phyloP scores from a whole-genome alignment of 2,113 vertebrate genomes.

The Riparia riparia region DNA sequence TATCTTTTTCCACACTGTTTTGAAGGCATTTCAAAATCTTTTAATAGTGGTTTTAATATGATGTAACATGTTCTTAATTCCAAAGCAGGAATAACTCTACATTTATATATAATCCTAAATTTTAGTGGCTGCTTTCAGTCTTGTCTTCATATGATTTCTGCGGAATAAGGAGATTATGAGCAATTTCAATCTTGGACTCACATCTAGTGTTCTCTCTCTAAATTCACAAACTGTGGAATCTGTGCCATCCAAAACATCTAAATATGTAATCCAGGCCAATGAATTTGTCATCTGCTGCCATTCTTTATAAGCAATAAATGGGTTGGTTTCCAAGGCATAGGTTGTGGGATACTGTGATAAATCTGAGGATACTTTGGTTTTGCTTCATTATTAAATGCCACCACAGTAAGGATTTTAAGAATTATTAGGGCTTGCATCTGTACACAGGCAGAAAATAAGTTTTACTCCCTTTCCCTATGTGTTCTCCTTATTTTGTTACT shows the following conservation, averaged over 20 bases:
- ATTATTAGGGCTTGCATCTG: neutral
- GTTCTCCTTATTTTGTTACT: neutral
- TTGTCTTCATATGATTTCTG: neutral
- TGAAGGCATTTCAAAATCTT: neutral
- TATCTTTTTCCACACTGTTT: neutral
- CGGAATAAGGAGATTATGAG: conserved; percentile 16
- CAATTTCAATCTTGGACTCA: neutral
- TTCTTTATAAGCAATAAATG: neutral
- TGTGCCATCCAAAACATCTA: neutral
- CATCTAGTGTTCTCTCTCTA: neutral
- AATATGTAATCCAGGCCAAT: neutral
- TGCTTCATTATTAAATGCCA: neutral
- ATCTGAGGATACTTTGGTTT: neutral
- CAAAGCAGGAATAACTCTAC: neutral
- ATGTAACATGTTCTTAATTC: neutral
- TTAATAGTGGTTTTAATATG: neutral
- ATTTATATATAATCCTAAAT: neutral
- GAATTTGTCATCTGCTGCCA: neutral
- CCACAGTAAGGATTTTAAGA: neutral
- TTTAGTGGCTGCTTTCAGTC: neutral
- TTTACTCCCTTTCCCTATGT: neutral
- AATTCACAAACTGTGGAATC: neutral
- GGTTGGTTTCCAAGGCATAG: neutral
- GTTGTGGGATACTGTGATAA: neutral
- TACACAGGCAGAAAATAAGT: neutral